A percentile compares a stretch with the other conserved stretches of the same genome.
Evolutionary conservation across 2,888 invertebrate species (phyloP).

Genomic region (Portevinia maculata): DNA sequence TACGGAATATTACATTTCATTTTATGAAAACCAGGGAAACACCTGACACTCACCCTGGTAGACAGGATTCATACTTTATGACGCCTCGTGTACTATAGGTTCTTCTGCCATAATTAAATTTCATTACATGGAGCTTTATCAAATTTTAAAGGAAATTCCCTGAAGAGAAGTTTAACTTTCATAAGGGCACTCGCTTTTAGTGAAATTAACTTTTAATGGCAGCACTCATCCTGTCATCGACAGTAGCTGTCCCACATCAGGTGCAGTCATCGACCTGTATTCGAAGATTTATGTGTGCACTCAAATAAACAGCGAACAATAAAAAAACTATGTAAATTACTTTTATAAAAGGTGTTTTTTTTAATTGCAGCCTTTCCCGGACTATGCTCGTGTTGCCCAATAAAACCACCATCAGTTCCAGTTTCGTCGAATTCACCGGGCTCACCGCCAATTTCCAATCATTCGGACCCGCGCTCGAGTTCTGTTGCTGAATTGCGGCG

Average conservation of each 20-base stretch:
- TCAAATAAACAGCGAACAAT: slow-evolving; percentile 25
- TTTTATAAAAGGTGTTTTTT: slow-evolving; percentile 46
- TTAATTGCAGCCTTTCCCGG: slow-evolving; percentile 88
- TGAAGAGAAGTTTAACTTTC: slow-evolving; percentile 73
- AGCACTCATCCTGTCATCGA: slow-evolving; percentile 58
- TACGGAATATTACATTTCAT: slow-evolving; percentile 73
- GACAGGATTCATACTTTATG: slow-evolving; percentile 66
- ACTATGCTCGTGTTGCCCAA: slow-evolving; percentile 91
- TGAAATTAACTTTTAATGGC: slow-evolving; percentile 75
- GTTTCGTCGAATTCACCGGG: slow-evolving; percentile 80
- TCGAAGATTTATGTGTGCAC: slow-evolving; percentile 58
- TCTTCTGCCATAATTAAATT: slow-evolving; percentile 70
- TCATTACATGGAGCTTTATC: slow-evolving; percentile 69
- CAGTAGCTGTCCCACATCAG: slow-evolving; percentile 51
- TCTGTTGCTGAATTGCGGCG: slow-evolving; percentile 96
- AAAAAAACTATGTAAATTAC: slow-evolving; percentile 17
- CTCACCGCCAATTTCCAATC: slow-evolving; percentile 78
- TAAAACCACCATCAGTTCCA: slow-evolving; percentile 84
- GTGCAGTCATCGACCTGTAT: slow-evolving; percentile 63
- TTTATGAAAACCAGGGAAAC: slow-evolving; percentile 70
- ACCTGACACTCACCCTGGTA: slow-evolving; percentile 70
- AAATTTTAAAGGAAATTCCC: slow-evolving; percentile 74
- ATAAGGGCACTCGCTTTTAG: slow-evolving; percentile 75
- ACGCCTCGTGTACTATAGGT: slow-evolving; percentile 22
- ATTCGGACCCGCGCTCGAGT: slow-evolving; percentile 88